phyloP scores from a whole-genome alignment of 2,113 vertebrate genomes.

The Labrus mixtus region DNA sequence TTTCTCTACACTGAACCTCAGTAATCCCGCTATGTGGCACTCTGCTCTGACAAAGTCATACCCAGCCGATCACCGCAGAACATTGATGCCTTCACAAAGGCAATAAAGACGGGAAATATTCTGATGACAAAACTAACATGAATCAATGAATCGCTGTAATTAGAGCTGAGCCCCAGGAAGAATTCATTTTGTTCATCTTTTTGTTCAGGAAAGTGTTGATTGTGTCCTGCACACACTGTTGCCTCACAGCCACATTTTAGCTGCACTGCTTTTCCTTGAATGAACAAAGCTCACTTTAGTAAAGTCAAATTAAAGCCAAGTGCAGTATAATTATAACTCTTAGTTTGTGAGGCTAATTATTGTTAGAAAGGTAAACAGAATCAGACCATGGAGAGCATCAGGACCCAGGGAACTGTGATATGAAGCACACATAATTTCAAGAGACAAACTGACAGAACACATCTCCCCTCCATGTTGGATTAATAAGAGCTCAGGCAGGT shows the following conservation, averaged over 20 bases:
- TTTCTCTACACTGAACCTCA: constrained; percentile 27
- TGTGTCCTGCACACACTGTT: background rate
- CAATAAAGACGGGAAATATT: constrained; percentile 30
- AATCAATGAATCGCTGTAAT: constrained; percentile 44
- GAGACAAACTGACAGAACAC: constrained; percentile 1
- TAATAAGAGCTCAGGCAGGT: background rate
- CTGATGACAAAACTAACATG: constrained; percentile 20
- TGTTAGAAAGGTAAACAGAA: background rate
- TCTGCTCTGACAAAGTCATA: constrained; percentile 25
- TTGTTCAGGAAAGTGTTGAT: constrained; percentile 24
- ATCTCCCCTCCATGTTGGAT: background rate
- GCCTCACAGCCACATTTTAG: background rate
- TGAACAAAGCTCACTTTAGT: background rate
- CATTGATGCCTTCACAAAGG: constrained; percentile 44
- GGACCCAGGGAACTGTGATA: background rate
- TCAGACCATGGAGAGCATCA: background rate
- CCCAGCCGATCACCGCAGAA: constrained; percentile 45
- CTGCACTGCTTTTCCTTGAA: background rate
- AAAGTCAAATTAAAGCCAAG: background rate
- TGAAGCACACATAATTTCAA: background rate
- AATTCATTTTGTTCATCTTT: constrained; percentile 15
- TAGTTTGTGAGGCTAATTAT: background rate
- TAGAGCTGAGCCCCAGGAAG: constrained; percentile 19
- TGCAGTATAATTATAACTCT: background rate
- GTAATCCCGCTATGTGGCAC: constrained; percentile 33